These are phyloP conservation scores for Lycocerus yunnanus DNA, from an alignment of 2,888 invertebrate genomes.

Conservation along the genomic window DNA sequence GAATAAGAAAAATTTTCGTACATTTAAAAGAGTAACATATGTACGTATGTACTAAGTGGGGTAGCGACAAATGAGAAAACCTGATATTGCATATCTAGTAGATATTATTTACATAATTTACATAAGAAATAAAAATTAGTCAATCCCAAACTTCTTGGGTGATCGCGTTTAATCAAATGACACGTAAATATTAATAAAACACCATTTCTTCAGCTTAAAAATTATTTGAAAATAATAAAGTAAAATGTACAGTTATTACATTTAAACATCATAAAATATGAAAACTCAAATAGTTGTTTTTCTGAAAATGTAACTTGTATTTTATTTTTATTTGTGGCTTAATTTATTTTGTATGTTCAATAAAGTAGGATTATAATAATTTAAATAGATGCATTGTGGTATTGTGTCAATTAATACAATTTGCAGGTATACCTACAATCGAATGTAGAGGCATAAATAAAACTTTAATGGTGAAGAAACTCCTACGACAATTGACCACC, in stretches of 20 bases:
- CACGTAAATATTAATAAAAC: neutral
- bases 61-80: neutral
- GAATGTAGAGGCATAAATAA: conserved; percentile 40
- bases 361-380: conserved; percentile 38
- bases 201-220: neutral
- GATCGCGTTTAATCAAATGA: neutral
- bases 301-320: neutral
- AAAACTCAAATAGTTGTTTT: neutral
- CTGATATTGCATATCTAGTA: neutral
- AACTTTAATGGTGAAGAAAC: conserved; percentile 39
- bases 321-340: neutral
- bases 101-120: neutral
- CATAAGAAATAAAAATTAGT: neutral
- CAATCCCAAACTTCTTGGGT: neutral
- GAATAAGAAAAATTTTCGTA: neutral
- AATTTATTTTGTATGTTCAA: conserved; percentile 27
- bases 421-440: conserved; percentile 41
- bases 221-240: neutral
- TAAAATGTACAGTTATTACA: neutral
- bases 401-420: conserved; percentile 40
- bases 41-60: too few species aligned
- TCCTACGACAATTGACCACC: conserved; percentile 30
- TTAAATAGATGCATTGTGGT: conserved; percentile 35
- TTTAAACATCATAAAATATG: neutral
- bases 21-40: neutral